These are phyloP conservation scores for Procambarus virginalis DNA, from an alignment of 1,140 invertebrate genomes.

Conservation along the genomic window DNA sequence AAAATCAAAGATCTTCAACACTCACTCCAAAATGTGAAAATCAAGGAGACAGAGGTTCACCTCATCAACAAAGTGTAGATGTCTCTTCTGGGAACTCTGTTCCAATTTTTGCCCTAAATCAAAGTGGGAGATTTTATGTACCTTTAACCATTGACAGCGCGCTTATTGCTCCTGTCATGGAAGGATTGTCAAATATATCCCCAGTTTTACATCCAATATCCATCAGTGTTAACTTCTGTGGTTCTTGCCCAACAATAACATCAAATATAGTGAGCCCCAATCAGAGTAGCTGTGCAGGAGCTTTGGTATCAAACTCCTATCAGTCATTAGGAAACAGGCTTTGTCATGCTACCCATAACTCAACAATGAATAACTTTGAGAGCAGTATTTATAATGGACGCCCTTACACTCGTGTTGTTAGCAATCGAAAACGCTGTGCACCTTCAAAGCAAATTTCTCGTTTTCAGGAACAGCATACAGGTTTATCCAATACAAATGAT, in stretches of 20 bases:
- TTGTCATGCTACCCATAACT: conserved; percentile 12
- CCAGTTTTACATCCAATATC: conserved; percentile 90
- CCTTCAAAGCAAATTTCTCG: conserved; percentile 24
- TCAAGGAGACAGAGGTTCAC: conserved; percentile 9
- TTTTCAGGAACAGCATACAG: conserved; percentile 36
- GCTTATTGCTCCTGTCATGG: conserved; percentile 82
- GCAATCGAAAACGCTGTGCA: conserved; percentile 35
- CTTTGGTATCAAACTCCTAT: conserved; percentile 23
- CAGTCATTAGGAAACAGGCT: conserved; percentile 19
- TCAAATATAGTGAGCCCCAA: conserved; percentile 29
- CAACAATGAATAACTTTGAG: conserved; percentile 40
- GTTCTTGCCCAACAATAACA: conserved; percentile 47
- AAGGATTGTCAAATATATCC: conserved; percentile 73
- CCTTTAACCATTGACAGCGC: conserved; percentile 90
- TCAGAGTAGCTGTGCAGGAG: conserved; percentile 23
- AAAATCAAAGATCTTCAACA: conserved; percentile 34
- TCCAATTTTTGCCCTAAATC: conserved; percentile 88
- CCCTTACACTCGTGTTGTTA: conserved; percentile 13
- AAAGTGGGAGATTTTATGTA: conserved; percentile 91
- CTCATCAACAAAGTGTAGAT: conserved; percentile 14
- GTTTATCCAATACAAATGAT: conserved; percentile 20
- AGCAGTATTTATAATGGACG: conserved; percentile 40
- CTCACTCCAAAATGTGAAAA: conserved; percentile 41
- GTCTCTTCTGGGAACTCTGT: conserved; percentile 73
- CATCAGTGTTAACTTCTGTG: conserved; percentile 88